Conservation (phyloP, 2,888 invertebrate genomes). For the Prenolepis imparis region DNA sequence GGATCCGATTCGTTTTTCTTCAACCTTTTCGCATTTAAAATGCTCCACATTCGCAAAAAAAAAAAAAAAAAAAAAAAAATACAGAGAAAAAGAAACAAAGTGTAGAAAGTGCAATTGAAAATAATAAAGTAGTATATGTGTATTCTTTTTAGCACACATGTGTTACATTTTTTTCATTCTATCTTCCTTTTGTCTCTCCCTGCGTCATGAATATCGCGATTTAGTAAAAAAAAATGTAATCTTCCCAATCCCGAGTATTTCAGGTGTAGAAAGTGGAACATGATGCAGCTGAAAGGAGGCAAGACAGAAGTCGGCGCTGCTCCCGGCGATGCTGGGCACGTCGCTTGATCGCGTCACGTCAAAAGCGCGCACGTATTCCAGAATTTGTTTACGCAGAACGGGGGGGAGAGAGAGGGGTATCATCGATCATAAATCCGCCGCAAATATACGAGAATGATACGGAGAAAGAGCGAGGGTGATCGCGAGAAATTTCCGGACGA, state of each 20-base stretch:
- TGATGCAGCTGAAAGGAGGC: background rate
- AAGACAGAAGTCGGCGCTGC: too few relatives aligned
- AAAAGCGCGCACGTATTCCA: slow-evolving; percentile 18
- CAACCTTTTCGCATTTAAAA: background rate
- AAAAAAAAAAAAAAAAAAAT: background rate
- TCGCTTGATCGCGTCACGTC: slow-evolving; percentile 37
- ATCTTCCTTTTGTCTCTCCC: background rate
- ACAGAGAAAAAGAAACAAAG: background rate
- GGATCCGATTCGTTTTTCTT: background rate
- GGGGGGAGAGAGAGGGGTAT: too few relatives aligned
- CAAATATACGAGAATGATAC: background rate
- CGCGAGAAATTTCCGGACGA: background rate
- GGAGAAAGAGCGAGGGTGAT: background rate
- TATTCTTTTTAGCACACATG: background rate
- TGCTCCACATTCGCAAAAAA: background rate
- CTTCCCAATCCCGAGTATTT: background rate
- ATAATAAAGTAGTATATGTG: background rate
- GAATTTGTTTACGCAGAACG: slow-evolving; percentile 30
- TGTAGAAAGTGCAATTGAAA: slow-evolving; percentile 9
- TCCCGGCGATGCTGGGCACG: slow-evolving; percentile 16
- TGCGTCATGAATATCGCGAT: background rate
- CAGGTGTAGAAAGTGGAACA: background rate
- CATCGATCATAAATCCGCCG: slow-evolving; percentile 1
- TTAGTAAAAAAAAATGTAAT: background rate
- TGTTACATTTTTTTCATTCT: background rate